Evolutionary conservation across 2,888 invertebrate genomes (phyloP).

Genomic region (Eurytoma adleriae): DNA sequence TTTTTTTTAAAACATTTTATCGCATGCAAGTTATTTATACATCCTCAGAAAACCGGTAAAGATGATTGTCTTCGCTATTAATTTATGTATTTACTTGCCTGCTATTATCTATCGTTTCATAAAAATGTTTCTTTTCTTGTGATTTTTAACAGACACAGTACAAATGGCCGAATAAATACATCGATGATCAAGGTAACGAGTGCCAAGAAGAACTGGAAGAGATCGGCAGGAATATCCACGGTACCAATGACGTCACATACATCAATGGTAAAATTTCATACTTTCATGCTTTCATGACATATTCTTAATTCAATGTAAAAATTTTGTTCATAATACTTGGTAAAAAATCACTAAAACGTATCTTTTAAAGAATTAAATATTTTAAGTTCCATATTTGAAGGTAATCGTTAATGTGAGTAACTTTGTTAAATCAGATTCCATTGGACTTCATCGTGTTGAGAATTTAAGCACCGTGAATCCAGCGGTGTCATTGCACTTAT

Average conservation of each 20-base stretch:
- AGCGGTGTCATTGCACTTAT: slow-evolving; percentile 95
- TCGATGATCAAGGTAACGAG: slow-evolving; percentile 73
- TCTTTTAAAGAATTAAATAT: slow-evolving; percentile 19
- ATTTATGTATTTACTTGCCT: background rate
- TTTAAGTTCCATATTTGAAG: background rate
- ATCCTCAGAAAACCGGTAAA: too few species aligned
- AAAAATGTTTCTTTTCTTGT: too few species aligned
- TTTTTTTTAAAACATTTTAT: too few species aligned
- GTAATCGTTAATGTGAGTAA: background rate
- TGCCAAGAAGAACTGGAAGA: slow-evolving; percentile 80
- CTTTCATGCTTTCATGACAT: too few species aligned
- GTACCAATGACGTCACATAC: slow-evolving; percentile 91
- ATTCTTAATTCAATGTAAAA: too few species aligned
- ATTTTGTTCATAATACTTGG: too few species aligned
- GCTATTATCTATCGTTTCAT: background rate
- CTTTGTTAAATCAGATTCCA: slow-evolving; percentile 82
- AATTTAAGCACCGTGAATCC: slow-evolving; percentile 93
- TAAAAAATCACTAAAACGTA: too few species aligned
- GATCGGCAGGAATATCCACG: slow-evolving; percentile 81
- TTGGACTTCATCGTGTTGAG: slow-evolving; percentile 97
- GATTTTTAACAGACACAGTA: slow-evolving; percentile 78
- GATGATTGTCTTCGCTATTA: too few species aligned
- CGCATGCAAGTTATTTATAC: too few species aligned
- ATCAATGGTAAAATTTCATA: slow-evolving; percentile 87
- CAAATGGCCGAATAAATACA: slow-evolving; percentile 82